phyloP scores from a whole-genome alignment of 2,888 invertebrate species.

The Leptinotarsa tumamoca region DNA sequence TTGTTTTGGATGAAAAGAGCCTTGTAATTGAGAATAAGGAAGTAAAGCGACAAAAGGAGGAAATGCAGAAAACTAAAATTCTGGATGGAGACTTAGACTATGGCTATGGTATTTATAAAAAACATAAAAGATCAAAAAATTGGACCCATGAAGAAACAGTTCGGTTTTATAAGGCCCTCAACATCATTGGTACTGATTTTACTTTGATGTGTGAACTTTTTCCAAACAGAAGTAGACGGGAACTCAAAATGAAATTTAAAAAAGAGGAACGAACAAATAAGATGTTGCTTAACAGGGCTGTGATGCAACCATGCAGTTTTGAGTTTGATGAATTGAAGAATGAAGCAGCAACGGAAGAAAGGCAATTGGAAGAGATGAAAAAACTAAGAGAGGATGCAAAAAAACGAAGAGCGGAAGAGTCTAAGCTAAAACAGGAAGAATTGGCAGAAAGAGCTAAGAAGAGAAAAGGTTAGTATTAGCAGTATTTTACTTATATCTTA shows the following conservation, averaged over 20 bases:
- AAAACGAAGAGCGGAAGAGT: constrained; percentile 38
- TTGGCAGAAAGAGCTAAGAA: constrained; percentile 33
- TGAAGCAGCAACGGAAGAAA: constrained; percentile 69
- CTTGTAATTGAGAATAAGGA: constrained; percentile 82
- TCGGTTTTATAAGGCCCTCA: constrained; percentile 91
- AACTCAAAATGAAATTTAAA: constrained; percentile 93
- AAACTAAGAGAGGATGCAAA: constrained; percentile 47
- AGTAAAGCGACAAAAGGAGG: constrained; percentile 72
- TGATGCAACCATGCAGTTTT: constrained; percentile 77
- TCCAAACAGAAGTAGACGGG: constrained; percentile 79
- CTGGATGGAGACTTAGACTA: constrained; percentile 73
- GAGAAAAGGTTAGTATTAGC: constrained; percentile 36
- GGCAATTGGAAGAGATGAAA: constrained; percentile 59
- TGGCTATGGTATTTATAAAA: constrained; percentile 74
- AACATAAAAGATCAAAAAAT: constrained; percentile 76
- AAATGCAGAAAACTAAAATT: constrained; percentile 74
- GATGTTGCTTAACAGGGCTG: constrained; percentile 80
- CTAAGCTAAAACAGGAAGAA: constrained; percentile 30
- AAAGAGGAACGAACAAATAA: constrained; percentile 86
- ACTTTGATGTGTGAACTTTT: constrained; percentile 88
- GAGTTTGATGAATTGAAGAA: constrained; percentile 74
- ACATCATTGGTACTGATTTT: constrained; percentile 93
- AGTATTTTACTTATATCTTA: not conserved
- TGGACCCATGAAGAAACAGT: constrained; percentile 85
- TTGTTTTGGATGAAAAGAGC: constrained; percentile 87